Base-by-base conservation (phyloP, 1,140 invertebrate species). In the Halesus radiatus region DNA sequence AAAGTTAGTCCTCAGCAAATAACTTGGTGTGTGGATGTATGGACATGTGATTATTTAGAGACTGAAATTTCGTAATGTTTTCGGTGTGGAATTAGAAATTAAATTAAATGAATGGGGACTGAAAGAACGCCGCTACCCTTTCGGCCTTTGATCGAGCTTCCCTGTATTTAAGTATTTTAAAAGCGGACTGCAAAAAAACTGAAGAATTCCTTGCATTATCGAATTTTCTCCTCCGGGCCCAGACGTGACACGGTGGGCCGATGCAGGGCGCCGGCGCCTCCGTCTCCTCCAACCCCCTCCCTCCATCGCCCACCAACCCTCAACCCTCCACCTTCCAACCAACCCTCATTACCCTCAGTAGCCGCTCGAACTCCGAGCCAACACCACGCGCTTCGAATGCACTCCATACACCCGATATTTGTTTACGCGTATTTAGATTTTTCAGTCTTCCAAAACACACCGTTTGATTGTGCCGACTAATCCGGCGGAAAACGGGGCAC, bases 211-310 rank as follows among this genome's bases (percentile, higher is more conserved):
- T 81, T 83, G 82, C 82, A 83, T 83, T 83, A 83, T 83, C 80
- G 82, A 83, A 83, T 83, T 83, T 83, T 81, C 79, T 82, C 53
- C 68, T 76, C 78, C 76, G 75, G 68, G 78, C 32, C 37, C 45
- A 58, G 73, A 72, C 72, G 77, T 37, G 74, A 72, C 58, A 74
- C 58, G 60, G 72, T 23, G 76, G 70, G 75, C 22, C 7, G 68
- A 26, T 79, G 83, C 80, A 81, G 82, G 88, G 87, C 89, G 88
- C 89, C 89, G 81, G 83, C 85, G 84, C 81, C 84, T 85, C 83
- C 74, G 70, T 76, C 66, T 73, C 64, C 22, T 78, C 37, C 82
- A 26, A 26, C 13, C 76, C 20, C 58, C 64, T 80, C 80, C 81
- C 80, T 68, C 77, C 76, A n/a, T 78, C 78, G 10, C 45, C 52